These are phyloP conservation scores for Gavia stellata DNA, from an alignment of 2,113 vertebrate species.

Conservation along the genomic window DNA sequence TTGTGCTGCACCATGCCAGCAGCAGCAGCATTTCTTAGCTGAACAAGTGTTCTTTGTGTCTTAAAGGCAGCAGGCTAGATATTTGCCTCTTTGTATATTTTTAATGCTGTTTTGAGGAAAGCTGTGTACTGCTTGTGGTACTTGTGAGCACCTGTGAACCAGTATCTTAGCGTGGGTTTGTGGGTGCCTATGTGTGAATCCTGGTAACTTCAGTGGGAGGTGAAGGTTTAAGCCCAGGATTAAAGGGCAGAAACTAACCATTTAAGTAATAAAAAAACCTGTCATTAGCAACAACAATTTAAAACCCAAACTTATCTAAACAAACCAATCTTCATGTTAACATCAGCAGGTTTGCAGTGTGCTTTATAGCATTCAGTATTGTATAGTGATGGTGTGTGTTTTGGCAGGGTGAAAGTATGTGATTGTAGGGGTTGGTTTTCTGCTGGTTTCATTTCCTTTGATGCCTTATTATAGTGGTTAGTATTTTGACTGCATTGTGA, in stretches of 20 bases:
- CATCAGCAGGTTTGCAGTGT: not conserved
- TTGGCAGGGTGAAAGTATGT: not conserved
- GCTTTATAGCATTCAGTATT: not conserved
- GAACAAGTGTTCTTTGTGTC: constrained; percentile 38
- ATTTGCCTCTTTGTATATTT: not conserved
- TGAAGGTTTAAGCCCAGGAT: not conserved
- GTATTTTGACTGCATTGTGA: not conserved
- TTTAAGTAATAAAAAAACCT: not conserved
- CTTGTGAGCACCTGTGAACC: not conserved
- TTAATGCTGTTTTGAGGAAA: not conserved
- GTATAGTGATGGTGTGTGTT: not conserved
- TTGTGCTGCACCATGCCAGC: not conserved
- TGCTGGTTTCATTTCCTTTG: not conserved
- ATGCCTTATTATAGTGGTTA: not conserved
- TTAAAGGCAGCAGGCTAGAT: not conserved
- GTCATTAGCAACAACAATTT: not conserved
- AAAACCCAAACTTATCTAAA: not conserved
- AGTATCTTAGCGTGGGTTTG: not conserved
- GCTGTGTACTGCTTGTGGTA: not conserved
- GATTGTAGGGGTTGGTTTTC: not conserved
- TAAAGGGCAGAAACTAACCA: not conserved
- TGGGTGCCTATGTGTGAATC: not conserved
- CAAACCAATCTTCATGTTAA: not conserved
- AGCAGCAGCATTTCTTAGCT: not conserved
- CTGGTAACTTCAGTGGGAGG: not conserved